These are phyloP conservation scores for Alectoris magna DNA, from an alignment of 2,797 vertebrate species.

Conservation along the genomic window DNA sequence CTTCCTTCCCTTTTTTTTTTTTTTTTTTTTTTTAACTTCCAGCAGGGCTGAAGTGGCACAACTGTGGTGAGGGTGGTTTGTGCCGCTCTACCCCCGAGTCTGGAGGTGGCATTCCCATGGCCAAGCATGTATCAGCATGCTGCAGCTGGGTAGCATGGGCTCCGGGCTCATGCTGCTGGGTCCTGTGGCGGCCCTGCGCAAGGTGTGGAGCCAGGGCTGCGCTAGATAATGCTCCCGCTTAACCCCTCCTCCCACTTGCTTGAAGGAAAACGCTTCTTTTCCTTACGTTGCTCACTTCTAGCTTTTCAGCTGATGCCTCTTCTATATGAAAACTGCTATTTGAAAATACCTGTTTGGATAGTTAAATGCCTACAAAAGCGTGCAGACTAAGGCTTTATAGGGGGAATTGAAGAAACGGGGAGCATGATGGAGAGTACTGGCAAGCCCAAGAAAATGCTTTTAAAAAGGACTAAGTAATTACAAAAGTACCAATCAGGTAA, in stretches of 20 bases:
- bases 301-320: not conserved
- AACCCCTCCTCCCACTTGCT: not conserved
- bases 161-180: rapidly evolving
- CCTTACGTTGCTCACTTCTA: not conserved
- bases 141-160: not conserved
- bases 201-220: not conserved
- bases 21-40: slow-evolving; percentile 22
- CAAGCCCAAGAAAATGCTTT: not conserved
- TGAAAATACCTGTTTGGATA: not conserved
- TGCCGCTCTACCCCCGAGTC: rapidly evolving
- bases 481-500: not conserved
- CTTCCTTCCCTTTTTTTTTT: slow-evolving; percentile 55
- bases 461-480: not conserved
- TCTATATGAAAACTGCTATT: not conserved
- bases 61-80: not conserved
- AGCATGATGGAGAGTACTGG: not conserved
- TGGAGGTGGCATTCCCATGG: not conserved
- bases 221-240: not conserved
- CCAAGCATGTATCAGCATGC: rapidly evolving
- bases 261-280: not conserved
- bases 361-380: not conserved
- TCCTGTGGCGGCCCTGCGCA: not conserved
- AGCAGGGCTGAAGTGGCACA: not conserved
- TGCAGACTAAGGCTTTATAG: not conserved
- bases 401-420: not conserved